Conservation (phyloP, 2,113 vertebrate species). For the Catagonus wagneri region DNA sequence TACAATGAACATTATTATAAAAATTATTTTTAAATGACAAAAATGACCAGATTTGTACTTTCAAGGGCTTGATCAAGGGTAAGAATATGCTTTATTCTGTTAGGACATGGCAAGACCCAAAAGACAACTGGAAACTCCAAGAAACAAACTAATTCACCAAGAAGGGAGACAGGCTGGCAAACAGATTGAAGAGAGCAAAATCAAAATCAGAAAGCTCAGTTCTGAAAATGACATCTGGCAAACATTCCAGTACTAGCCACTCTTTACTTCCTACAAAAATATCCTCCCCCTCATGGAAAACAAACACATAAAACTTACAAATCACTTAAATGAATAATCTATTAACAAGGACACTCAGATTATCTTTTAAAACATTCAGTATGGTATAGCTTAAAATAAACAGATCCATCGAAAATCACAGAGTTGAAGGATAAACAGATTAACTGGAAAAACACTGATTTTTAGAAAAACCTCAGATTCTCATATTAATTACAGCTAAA, state of each 20-base stretch:
- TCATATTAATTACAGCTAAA: neutral
- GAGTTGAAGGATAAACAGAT: neutral
- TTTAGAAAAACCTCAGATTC: neutral
- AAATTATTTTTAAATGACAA: neutral
- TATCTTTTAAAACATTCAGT: neutral
- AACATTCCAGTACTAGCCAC: neutral
- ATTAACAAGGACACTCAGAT: neutral
- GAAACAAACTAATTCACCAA: neutral
- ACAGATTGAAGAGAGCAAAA: neutral
- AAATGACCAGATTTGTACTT: conserved; percentile 11
- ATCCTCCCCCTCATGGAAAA: neutral
- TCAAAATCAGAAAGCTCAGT: neutral
- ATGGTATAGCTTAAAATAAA: conserved; percentile 18
- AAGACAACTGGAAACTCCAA: neutral
- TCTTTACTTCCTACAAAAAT: neutral
- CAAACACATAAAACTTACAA: neutral
- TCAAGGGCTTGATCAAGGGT: neutral
- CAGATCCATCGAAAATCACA: neutral
- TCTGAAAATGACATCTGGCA: conserved; percentile 1
- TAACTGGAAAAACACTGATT: neutral
- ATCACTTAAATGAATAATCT: neutral
- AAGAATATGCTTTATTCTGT: neutral
- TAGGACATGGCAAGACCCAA: neutral
- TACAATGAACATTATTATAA: neutral
- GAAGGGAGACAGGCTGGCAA: neutral